These are phyloP conservation scores for Ammodytes dubius DNA, from an alignment of 2,113 vertebrate genomes.

Conservation along the genomic window DNA sequence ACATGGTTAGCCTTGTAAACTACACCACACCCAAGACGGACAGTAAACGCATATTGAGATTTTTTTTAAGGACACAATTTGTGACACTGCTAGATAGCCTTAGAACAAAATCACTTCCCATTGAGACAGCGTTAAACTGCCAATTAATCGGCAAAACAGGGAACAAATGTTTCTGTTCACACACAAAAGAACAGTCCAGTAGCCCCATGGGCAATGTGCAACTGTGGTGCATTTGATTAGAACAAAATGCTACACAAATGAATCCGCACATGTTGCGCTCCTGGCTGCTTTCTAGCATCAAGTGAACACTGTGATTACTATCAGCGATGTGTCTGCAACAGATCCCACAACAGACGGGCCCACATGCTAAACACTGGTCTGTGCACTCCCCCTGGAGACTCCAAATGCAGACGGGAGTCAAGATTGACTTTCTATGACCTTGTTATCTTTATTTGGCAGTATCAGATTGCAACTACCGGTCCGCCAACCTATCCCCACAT, in stretches of 20 bases:
- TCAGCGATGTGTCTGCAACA: conserved; percentile 51
- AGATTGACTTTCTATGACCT: conserved; percentile 59
- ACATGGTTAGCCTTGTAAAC: too few species aligned
- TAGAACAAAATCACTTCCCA: background rate
- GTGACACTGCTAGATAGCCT: background rate
- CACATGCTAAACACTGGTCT: conserved; percentile 47
- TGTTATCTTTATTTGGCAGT: conserved; percentile 71
- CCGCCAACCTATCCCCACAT: conserved; percentile 16
- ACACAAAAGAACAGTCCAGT: conserved; percentile 47
- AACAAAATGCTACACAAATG: conserved; percentile 56
- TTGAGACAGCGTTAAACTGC: conserved; percentile 42
- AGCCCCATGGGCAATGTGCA: conserved; percentile 49
- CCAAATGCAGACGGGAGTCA: conserved; percentile 42
- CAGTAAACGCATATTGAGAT: too few species aligned
- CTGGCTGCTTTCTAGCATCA: conserved; percentile 46
- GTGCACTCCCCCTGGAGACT: conserved; percentile 29
- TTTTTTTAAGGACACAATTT: background rate
- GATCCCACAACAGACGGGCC: conserved; percentile 39
- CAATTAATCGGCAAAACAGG: conserved; percentile 50
- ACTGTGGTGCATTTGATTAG: conserved; percentile 50
- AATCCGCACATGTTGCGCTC: conserved; percentile 51
- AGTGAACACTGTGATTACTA: conserved; percentile 49
- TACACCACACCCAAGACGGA: too few species aligned
- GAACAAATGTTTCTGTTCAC: conserved; percentile 63
- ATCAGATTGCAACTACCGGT: conserved; percentile 54